phyloP scores from a whole-genome alignment of 1,140 invertebrate species.

The Ceratina australensis region DNA sequence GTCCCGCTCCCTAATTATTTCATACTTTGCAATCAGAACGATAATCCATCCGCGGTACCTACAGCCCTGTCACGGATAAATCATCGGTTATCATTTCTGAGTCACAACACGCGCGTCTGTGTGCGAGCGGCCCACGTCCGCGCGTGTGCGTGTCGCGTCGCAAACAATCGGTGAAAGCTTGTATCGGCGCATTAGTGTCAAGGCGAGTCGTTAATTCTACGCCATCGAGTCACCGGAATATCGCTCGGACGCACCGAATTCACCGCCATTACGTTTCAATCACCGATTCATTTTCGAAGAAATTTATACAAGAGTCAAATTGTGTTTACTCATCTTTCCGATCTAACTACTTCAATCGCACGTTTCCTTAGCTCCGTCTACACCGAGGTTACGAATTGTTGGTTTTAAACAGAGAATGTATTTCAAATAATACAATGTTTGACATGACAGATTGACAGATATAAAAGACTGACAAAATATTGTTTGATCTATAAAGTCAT shows the following conservation, averaged over 20 bases:
- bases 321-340: no score
- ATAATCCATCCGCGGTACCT: slow-evolving; percentile 78
- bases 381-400: no score
- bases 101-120: slow-evolving; percentile 63
- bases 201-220: slow-evolving; percentile 44
- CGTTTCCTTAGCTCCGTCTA: no score
- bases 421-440: no score
- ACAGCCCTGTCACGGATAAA: slow-evolving; percentile 77
- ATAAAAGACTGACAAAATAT: no score
- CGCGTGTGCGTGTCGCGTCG: slow-evolving; percentile 26
- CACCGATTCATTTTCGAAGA: neutral
- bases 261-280: slow-evolving; percentile 3
- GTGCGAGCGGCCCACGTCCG: no score
- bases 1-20: slow-evolving; percentile 79
- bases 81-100: slow-evolving; percentile 75
- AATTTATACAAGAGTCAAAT: neutral
- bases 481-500: no score
- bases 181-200: slow-evolving; percentile 41
- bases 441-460: no score
- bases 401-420: no score
- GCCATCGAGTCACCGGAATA: slow-evolving; percentile 22
- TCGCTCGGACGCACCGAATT: slow-evolving; percentile 16
- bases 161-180: slow-evolving; percentile 37
- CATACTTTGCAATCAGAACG: slow-evolving; percentile 80
- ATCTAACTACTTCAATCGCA: no score